Evolutionary conservation across 2,113 vertebrate genomes (phyloP).

Genomic region (Hucho hucho): DNA sequence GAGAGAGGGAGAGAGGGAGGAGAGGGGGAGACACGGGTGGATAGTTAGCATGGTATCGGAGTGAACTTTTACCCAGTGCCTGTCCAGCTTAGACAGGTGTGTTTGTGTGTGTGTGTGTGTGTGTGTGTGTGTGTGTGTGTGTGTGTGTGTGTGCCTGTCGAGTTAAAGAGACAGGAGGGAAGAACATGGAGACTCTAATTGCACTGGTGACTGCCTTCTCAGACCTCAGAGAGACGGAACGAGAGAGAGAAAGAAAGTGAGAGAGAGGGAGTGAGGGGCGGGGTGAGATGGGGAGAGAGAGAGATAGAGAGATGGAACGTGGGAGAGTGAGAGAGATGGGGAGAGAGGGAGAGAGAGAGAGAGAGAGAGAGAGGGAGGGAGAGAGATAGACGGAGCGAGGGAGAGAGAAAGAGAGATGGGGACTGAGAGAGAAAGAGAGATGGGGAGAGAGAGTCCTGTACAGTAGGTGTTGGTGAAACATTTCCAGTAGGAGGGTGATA

Average conservation of each 20-base stretch:
- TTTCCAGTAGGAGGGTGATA: no score
- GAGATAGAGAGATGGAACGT: background rate
- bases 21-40: slow-evolving; percentile 25
- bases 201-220: slow-evolving; percentile 60
- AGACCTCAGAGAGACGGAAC: slow-evolving; percentile 44
- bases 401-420: slow-evolving; percentile 1
- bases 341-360: no score
- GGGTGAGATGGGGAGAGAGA: no score
- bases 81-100: slow-evolving; percentile 51
- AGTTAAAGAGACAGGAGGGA: slow-evolving; percentile 55
- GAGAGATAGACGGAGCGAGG: no score
- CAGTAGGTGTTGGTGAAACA: no score
- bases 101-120: slow-evolving; percentile 13
- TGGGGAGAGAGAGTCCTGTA: background rate
- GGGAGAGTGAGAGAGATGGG: background rate
- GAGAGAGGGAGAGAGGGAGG: slow-evolving; percentile 16
- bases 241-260: slow-evolving; percentile 38
- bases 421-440: no score
- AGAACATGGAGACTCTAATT: slow-evolving; percentile 67
- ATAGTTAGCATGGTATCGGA: slow-evolving; percentile 55
- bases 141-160: slow-evolving; percentile 9
- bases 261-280: background rate
- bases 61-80: slow-evolving; percentile 65
- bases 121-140: slow-evolving; percentile 26
- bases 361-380: no score